Conservation (phyloP, 1,140 invertebrate genomes). For the Scaptodrosophila lebanonensis region DNA sequence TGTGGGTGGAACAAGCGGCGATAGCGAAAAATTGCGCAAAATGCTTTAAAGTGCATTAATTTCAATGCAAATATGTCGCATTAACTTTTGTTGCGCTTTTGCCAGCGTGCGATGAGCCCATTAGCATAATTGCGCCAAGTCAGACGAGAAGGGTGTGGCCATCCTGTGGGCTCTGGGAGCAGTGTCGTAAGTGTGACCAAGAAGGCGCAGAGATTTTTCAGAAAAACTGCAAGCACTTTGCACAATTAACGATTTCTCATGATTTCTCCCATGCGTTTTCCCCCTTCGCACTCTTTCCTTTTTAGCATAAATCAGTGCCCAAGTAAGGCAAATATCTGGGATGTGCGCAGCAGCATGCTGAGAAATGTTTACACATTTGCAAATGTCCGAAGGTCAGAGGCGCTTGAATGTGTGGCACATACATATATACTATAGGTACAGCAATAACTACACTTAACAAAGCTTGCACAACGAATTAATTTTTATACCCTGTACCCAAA, state of each 20-base stretch:
- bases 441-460: too few relatives aligned
- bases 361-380: conserved; percentile 75
- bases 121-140: conserved; percentile 64
- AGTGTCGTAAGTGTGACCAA: conserved; percentile 6
- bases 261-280: conserved; percentile 42
- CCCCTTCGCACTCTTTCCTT: conserved; percentile 56
- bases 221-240: conserved; percentile 64
- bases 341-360: conserved; percentile 25
- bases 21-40: neutral
- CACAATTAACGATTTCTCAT: conserved; percentile 73
- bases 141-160: conserved; percentile 22
- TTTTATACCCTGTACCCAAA: too few relatives aligned
- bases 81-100: conserved; percentile 56
- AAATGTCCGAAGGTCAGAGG: conserved; percentile 71
- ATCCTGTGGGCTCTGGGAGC: conserved; percentile 5
- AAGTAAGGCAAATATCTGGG: conserved; percentile 72
- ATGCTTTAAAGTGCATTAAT: conserved; percentile 66
- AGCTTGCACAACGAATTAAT: too few relatives aligned
- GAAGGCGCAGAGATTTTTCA: conserved; percentile 10
- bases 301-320: conserved; percentile 72
- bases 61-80: conserved; percentile 68
- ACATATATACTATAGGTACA: too few relatives aligned
- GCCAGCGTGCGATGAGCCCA: conserved; percentile 47
- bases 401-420: too few relatives aligned
- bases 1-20: neutral